phyloP scores from a whole-genome alignment of 37 sponge, comb jelly and placozoan genomes.

The Hexactinellida sp. region DNA sequence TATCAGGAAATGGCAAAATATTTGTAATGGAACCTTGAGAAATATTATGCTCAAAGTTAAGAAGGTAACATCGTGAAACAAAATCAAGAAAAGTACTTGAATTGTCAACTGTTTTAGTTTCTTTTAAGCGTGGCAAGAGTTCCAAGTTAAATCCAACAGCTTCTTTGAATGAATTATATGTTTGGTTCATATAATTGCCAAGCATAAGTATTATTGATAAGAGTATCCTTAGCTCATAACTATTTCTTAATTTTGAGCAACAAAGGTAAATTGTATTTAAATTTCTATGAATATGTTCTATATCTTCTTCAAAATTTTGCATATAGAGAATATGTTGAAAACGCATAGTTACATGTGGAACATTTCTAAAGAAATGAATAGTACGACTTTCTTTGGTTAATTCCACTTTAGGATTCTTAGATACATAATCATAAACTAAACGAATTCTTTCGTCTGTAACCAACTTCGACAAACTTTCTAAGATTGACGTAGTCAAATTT shows the following conservation, averaged over 20 bases:
- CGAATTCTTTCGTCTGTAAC: background rate
- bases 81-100: background rate
- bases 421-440: background rate
- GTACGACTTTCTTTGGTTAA: background rate
- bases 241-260: background rate
- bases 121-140: background rate
- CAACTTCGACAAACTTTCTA: slow-evolving; percentile 3
- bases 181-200: slow-evolving; percentile 14
- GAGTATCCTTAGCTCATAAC: background rate
- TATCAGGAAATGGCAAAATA: slow-evolving; percentile 5
- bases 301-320: slow-evolving; percentile 12
- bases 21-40: background rate
- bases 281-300: background rate
- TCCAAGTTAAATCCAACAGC: background rate
- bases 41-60: background rate
- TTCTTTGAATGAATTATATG: background rate
- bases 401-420: background rate
- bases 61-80: background rate
- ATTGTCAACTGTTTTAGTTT: background rate
- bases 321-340: background rate
- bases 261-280: background rate
- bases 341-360: background rate
- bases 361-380: background rate
- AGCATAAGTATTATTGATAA: background rate
- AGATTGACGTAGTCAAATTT: background rate